Conservation (phyloP, 2,797 vertebrate genomes). For the Channa striata region DNA sequence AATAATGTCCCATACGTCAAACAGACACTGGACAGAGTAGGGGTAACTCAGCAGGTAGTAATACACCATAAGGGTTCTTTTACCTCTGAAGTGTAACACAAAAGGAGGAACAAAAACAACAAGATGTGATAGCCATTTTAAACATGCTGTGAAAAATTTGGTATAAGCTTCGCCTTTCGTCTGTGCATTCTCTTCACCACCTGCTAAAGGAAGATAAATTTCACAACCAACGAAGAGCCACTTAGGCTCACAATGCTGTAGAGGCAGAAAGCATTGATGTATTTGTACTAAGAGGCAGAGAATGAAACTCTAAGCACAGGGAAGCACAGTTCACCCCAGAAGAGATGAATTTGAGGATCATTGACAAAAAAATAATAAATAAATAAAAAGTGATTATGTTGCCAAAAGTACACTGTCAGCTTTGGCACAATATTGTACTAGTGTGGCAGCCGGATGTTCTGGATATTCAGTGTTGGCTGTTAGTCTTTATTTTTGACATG, state of each 20-base stretch:
- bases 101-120: conserved; percentile 48
- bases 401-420: conserved; percentile 18
- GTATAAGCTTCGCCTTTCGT: conserved; percentile 46
- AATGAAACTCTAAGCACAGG: conserved; percentile 51
- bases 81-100: conserved; percentile 52
- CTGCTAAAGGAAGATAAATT: conserved; percentile 76
- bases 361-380: conserved; percentile 13
- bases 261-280: conserved; percentile 69
- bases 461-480: conserved; percentile 46
- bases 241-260: conserved; percentile 62
- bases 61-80: conserved; percentile 47
- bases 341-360: conserved; percentile 55
- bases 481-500: conserved; percentile 45
- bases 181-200: conserved; percentile 57
- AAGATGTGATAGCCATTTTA: conserved; percentile 65
- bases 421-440: conserved; percentile 13
- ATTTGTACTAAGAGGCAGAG: conserved; percentile 54
- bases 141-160: conserved; percentile 52
- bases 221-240: conserved; percentile 61
- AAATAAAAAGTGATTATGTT: conserved; percentile 24
- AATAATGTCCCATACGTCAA: conserved; percentile 54
- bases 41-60: conserved; percentile 33
- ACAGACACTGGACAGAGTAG: conserved; percentile 6
- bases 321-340: conserved; percentile 51
- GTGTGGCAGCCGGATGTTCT: conserved; percentile 32